Conservation (phyloP, 1,140 invertebrate genomes). For the Pseudomyrmex sp. region DNA sequence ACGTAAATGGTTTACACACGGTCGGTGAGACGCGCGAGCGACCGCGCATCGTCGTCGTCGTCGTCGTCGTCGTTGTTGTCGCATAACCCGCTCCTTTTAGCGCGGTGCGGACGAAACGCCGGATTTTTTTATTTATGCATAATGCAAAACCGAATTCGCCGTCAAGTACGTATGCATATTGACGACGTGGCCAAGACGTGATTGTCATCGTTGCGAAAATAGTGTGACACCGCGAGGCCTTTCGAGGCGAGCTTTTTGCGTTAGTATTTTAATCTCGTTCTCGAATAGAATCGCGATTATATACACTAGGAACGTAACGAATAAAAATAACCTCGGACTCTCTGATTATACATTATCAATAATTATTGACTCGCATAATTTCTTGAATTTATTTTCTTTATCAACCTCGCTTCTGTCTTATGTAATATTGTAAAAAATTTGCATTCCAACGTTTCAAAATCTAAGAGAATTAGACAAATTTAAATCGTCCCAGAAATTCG, state of each 20-base stretch:
- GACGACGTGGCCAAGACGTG: no score
- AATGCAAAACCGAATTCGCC: neutral
- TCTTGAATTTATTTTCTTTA: no score
- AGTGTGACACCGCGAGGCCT: neutral
- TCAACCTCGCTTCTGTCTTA: no score
- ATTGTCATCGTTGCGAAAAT: neutral
- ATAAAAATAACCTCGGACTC: conserved; percentile 31
- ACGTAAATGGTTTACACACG: conserved; percentile 81
- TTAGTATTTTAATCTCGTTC: conserved; percentile 8
- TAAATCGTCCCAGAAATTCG: no score
- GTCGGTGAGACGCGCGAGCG: conserved; percentile 57
- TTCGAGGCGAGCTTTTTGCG: no score
- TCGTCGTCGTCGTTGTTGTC: conserved; percentile 34
- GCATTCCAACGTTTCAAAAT: no score
- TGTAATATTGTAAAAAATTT: no score
- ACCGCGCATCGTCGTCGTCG: conserved; percentile 52
- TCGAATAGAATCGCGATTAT: neutral
- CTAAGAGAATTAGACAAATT: no score
- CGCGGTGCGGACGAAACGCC: conserved; percentile 28
- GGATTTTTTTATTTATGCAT: conserved; percentile 55
- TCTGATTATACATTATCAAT: conserved; percentile 43
- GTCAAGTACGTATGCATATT: neutral
- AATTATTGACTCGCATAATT: conserved; percentile 51
- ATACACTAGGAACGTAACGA: neutral
- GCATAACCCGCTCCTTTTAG: conserved; percentile 36